Base-by-base conservation (phyloP, 2,113 vertebrate species). In the Coracopsis vasa region DNA sequence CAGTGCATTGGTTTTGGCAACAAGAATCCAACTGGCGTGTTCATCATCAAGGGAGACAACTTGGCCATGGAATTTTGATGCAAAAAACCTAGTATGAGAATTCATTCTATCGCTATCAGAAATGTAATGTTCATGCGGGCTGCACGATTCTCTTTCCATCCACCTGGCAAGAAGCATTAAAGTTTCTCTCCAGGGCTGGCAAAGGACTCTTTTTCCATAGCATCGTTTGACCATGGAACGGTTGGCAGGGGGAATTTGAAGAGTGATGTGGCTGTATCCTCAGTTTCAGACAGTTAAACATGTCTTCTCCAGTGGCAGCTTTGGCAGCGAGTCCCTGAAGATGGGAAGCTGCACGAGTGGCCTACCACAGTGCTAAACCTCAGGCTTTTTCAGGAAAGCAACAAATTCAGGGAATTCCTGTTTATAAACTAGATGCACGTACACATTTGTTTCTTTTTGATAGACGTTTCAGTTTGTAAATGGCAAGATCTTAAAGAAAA, bases 191-290 rank as follows among this genome's bases (percentile, higher is more conserved):
- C 74, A 61, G 81, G 56, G 72, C 45, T 95, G 94, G 92, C 92
- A 83, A 42, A 45, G 67, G 86, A 6, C 50, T 86, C 72, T 66
- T 92, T 95, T 95, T 95, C 92, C 94, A 94, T 74, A 74, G 89
- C 81, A 80, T 80, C 61, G 16, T 83, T 70, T 89, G 92, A 74
- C 89, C 92, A 47, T 83, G 94, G 92, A 92, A 83, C 86, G 80
- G 86, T 50, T 95, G 94, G 92, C 92, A 94, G 72, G 62, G 92
- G 77, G 73, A 93, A 65, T 53, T 54, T 83, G 88, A 39, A 39
- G 86, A 95, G 94, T 56, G 86, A 75, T 92, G 94, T 83, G 89
- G 81, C 86, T 90, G 41, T 41, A 74, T 64, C 89, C 92, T 94
- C 72, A 71, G 89, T 35, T 45, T 92, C 62, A 80, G 89, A 75